Conservation (phyloP, 2,797 vertebrate genomes). For the Pelobates cultripes region DNA sequence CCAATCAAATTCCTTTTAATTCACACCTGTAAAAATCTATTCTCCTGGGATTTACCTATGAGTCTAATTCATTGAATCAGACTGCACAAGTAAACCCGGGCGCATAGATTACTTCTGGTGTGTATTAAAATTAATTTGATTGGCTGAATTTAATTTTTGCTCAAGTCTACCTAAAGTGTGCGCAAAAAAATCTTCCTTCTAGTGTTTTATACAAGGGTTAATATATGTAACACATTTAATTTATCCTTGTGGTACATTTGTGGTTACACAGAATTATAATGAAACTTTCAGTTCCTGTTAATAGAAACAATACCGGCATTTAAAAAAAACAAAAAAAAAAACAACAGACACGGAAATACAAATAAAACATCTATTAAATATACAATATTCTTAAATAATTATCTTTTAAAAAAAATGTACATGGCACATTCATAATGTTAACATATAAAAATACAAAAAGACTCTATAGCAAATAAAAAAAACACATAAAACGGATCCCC, state of each 20-base stretch:
- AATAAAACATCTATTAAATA: slow-evolving; percentile 46
- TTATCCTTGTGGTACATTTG: background rate
- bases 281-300: background rate
- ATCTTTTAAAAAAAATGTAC: slow-evolving; percentile 7
- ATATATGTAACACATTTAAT: background rate
- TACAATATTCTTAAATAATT: slow-evolving; percentile 34
- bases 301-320: background rate
- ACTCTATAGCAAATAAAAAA: background rate
- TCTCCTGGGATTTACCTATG: no score
- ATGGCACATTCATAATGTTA: slow-evolving; percentile 25
- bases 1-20: no score
- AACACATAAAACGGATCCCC: background rate
- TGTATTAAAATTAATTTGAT: no score
- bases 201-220: background rate
- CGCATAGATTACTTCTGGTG: no score
- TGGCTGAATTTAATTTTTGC: no score
- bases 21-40: no score
- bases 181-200: no score
- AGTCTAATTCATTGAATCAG: no score
- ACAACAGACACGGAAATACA: background rate
- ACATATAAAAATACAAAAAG: slow-evolving; percentile 40
- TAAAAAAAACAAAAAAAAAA: background rate
- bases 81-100: no score
- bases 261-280: background rate
- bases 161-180: no score